phyloP scores from a whole-genome alignment of 1,140 invertebrate genomes.

The Antheraea pernyi region DNA sequence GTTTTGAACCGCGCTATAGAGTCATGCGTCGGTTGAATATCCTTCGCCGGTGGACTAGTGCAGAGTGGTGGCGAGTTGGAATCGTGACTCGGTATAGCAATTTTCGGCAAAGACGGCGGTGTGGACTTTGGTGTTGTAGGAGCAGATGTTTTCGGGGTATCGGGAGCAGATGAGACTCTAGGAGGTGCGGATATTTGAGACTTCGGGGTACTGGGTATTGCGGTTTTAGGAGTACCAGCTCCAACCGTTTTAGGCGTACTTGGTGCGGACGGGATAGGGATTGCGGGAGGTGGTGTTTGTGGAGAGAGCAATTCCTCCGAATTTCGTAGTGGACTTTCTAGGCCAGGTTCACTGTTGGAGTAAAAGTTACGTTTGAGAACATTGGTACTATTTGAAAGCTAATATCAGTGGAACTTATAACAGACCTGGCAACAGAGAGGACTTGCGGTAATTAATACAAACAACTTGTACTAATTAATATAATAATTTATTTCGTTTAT shows the following conservation, averaged over 20 bases:
- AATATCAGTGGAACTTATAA: not conserved
- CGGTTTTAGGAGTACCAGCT: constrained; percentile 20
- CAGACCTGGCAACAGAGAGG: no score
- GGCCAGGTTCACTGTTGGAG: constrained; percentile 66
- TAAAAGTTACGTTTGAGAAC: not conserved
- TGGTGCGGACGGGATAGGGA: not conserved
- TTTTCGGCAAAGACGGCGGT: constrained; percentile 34
- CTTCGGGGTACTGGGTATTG: constrained; percentile 32
- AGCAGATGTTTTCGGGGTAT: constrained; percentile 37
- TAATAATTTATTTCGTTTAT: no score
- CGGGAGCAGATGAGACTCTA: not conserved
- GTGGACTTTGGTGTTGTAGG: constrained; percentile 32
- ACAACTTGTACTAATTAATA: no score
- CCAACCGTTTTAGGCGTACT: constrained; percentile 7
- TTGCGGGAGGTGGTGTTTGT: constrained; percentile 52
- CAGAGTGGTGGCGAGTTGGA: constrained; percentile 65
- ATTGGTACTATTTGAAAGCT: not conserved
- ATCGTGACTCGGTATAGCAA: constrained; percentile 32
- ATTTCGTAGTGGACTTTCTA: constrained; percentile 72
- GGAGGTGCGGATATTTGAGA: constrained; percentile 16
- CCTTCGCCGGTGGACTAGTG: constrained; percentile 65
- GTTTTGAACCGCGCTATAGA: constrained; percentile 74
- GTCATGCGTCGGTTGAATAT: constrained; percentile 55
- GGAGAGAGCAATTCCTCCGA: constrained; percentile 64
- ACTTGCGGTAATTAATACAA: no score